Evolutionary conservation across 2,888 invertebrate genomes (phyloP), one percentile per base, ranked within the genome.

Genomic region (Dicyrtomina minuta): DNA sequence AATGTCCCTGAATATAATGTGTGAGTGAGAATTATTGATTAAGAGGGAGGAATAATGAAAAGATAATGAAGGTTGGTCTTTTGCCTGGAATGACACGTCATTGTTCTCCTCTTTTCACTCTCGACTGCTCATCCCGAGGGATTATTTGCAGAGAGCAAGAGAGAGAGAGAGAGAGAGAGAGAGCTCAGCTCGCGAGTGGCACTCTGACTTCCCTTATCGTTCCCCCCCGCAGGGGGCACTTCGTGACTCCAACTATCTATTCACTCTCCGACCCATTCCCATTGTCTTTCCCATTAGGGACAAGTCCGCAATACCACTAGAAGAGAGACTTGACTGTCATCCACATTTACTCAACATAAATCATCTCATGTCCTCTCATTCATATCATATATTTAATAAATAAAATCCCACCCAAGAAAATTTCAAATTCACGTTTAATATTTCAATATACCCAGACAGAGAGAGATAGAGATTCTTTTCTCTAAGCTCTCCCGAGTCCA

Each of bases 31-130:
- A 75, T 75, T 75, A 75, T 75, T 74, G 74, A 75, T 75, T 74
- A 75, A 76, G 74, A 74, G 74, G 74, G 74, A 73, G 71, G 73
- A 75, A 74, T 75, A 76, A 76, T 75, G 75, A 75, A 76, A 75
- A 74, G 74, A 75, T 75, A 76, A 76, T 76, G 76, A 76, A 74
- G 70, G 71, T 73, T 73, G 72, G 55, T 71, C 68, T 71, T 69
- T 72, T 72, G 70, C 55, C 41, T 55, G 61, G 49, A 64, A 58
- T 44, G 64, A 17, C 53, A 60, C 66, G 56, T 66, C 44, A 53
- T 70, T 60, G 46, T 59, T 60, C 49, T 60, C 46, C 53, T 53
- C 66, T 56, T 53, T 44, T 61, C 53, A 27, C 68, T 51, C 27
- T 44, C 43, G 27, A 27, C 46, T 72, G 70, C 72, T 76, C 74